phyloP scores from a whole-genome alignment of 1,140 invertebrate genomes.

The Platyura marginata region DNA sequence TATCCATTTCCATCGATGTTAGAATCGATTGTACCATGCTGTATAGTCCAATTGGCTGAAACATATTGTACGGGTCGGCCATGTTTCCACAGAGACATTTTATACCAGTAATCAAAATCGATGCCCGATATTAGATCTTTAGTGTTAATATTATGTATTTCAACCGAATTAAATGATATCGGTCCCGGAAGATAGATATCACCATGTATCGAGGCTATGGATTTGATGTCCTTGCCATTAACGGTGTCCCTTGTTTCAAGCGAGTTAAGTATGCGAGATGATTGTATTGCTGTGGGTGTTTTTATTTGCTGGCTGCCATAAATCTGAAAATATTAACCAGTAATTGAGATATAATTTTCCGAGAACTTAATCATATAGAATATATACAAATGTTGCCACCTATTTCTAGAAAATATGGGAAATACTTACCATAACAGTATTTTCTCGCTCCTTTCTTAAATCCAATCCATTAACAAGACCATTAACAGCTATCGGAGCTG shows the following conservation, averaged over 20 bases:
- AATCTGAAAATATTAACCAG: not conserved
- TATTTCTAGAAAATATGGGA: not conserved
- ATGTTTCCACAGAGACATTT: not conserved
- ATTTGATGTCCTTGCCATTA: not conserved
- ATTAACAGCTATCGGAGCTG: slow-evolving; percentile 10
- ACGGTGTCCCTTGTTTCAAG: not conserved
- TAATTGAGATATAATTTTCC: not conserved
- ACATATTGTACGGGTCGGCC: not conserved
- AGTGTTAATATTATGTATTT: not conserved
- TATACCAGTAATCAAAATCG: not conserved
- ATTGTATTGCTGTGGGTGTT: not conserved
- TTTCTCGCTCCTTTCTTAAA: slow-evolving; percentile 10
- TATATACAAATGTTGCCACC: not conserved
- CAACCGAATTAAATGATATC: not conserved
- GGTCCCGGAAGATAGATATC: not conserved
- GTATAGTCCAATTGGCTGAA: not conserved
- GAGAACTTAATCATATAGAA: not conserved
- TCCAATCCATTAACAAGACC: slow-evolving; percentile 13
- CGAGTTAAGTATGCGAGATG: not conserved
- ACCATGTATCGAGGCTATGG: not conserved
- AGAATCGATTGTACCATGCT: not conserved
- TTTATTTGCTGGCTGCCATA: not conserved
- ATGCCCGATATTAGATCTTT: not conserved
- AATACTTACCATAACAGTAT: slow-evolving; percentile 13
- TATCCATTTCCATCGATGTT: not conserved